Evolutionary conservation across 1,140 invertebrate genomes (phyloP).

Genomic region (Drosophila watanabei): DNA sequence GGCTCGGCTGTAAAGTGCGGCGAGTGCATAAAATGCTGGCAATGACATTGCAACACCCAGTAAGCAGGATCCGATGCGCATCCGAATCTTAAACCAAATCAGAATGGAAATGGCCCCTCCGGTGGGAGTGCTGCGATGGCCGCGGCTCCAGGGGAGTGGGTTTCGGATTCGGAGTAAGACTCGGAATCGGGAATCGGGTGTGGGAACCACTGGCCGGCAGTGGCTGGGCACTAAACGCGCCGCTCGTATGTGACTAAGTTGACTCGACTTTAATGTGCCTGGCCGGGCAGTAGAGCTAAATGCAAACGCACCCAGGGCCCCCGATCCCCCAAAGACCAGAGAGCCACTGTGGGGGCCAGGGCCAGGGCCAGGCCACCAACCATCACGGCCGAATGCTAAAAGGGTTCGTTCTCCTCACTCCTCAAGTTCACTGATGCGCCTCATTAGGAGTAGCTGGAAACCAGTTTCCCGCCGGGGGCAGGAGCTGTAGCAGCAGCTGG

Average conservation of each 20-base stretch:
- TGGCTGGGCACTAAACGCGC: constrained; percentile 63
- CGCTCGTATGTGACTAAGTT: constrained; percentile 68
- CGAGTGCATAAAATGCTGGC: constrained; percentile 77
- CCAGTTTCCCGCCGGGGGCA: constrained; percentile 49
- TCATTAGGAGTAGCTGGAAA: constrained; percentile 80
- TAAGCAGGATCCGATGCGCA: constrained; percentile 66
- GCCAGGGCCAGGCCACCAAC: constrained; percentile 35
- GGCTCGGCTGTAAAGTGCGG: constrained; percentile 70
- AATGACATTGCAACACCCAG: constrained; percentile 80
- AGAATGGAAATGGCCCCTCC: constrained; percentile 46
- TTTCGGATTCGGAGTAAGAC: not conserved
- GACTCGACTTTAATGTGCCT: constrained; percentile 73
- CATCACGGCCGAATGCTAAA: constrained; percentile 78
- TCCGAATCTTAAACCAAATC: constrained; percentile 74
- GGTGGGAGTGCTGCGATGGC: constrained; percentile 25
- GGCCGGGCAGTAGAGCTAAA: constrained; percentile 60
- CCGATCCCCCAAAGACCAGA: constrained; percentile 1
- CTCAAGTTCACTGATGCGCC: constrained; percentile 61
- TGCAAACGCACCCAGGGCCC: constrained; percentile 67
- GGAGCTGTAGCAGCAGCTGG: constrained; percentile 14
- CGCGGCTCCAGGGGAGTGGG: constrained; percentile 1
- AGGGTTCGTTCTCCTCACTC: constrained; percentile 59
- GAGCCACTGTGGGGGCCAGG: constrained; percentile 33
- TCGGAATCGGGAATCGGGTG: constrained; percentile 1
- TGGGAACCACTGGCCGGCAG: constrained; percentile 30